These are phyloP conservation scores for Pygmarrhopalites habei DNA, from an alignment of 1,140 invertebrate species.

Conservation along the genomic window DNA sequence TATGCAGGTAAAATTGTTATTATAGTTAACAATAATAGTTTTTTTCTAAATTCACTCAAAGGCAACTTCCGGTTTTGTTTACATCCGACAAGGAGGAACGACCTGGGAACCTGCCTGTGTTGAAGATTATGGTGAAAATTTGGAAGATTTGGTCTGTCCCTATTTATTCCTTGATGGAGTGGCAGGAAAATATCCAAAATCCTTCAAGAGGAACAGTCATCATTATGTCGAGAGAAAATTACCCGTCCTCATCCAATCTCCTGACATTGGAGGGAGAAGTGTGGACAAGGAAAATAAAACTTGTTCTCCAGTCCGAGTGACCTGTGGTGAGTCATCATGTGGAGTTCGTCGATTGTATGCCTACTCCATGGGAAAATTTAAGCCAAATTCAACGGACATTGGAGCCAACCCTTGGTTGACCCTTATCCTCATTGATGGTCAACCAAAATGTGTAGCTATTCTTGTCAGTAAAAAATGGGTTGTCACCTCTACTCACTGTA, in stretches of 20 bases:
- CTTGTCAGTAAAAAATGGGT: conserved; percentile 12
- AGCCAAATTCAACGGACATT: too few species aligned
- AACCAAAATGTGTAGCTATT: neutral
- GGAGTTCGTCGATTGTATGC: conserved; percentile 6
- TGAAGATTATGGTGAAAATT: conserved; percentile 11
- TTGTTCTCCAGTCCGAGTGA: neutral
- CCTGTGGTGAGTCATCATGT: conserved; percentile 4
- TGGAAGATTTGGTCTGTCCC: conserved; percentile 6
- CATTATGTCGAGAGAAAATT: neutral
- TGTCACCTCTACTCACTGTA: conserved; percentile 1
- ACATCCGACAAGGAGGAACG: neutral
- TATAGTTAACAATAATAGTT: too few species aligned
- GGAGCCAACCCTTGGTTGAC: conserved; percentile 16
- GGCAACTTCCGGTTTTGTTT: conserved; percentile 6
- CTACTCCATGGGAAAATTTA: neutral
- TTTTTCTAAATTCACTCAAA: too few species aligned
- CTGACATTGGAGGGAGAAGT: neutral
- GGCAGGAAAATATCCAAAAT: neutral
- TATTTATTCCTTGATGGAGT: neutral
- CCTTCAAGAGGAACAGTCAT: neutral
- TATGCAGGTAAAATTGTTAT: too few species aligned
- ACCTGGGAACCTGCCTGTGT: conserved; percentile 11
- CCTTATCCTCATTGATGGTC: conserved; percentile 2
- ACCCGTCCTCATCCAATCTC: too few species aligned
- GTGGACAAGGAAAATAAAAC: neutral